These are phyloP conservation scores for Linurgus olivaceus DNA, from an alignment of 2,797 vertebrate genomes.

Conservation along the genomic window DNA sequence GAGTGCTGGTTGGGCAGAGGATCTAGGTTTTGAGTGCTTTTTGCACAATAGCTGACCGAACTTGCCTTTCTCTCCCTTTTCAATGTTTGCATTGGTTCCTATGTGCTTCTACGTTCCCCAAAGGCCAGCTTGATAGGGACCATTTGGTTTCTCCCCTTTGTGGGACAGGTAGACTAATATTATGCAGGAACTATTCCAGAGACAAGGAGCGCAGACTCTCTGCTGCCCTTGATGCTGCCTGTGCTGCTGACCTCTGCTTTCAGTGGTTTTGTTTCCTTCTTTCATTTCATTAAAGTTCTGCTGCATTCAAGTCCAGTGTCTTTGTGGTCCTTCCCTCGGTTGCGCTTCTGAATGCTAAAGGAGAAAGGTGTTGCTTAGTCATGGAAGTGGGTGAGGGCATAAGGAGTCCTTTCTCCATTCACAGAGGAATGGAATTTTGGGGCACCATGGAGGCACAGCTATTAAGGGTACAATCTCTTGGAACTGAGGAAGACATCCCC, in stretches of 20 bases:
- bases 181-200: neutral
- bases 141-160: neutral
- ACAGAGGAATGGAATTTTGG: neutral
- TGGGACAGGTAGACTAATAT: neutral
- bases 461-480: neutral
- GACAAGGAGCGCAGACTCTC: fast-evolving
- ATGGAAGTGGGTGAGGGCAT: too few relatives aligned
- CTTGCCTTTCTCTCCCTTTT: neutral
- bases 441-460: neutral
- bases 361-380: neutral
- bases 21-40: neutral
- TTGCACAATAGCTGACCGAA: neutral
- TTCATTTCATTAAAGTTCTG: neutral
- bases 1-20: neutral
- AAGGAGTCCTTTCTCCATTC: neutral
- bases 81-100: neutral
- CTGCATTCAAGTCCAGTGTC: neutral
- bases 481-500: neutral
- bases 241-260: neutral
- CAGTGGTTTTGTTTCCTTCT: neutral
- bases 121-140: neutral
- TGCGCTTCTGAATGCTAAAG: neutral
- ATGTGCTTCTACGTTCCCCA: neutral
- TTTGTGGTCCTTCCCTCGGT: neutral
- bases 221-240: neutral